Conservation (phyloP, 1,140 invertebrate species). For the Zaprionus nigranus region DNA sequence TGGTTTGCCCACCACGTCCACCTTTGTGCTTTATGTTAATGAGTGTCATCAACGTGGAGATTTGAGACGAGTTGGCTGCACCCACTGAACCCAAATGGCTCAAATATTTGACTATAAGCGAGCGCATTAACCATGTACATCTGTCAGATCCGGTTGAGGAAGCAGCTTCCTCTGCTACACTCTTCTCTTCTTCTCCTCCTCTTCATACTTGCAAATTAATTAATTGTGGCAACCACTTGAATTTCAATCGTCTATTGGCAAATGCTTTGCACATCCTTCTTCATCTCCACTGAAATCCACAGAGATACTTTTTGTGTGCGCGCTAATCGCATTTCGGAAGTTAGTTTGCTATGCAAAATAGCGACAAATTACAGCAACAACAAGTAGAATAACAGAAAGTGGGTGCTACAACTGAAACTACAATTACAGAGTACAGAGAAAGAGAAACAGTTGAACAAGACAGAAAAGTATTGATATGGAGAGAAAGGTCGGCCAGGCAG, state of each 20-base stretch:
- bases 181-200: not conserved
- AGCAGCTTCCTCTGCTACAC: not conserved
- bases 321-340: conserved; percentile 67
- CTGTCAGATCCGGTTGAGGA: conserved; percentile 26
- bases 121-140: conserved; percentile 43
- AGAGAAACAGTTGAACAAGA: not conserved
- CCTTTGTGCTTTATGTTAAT: conserved; percentile 78
- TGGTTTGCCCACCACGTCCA: conserved; percentile 45
- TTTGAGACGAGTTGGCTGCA: conserved; percentile 54
- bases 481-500: not conserved
- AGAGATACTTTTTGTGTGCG: conserved; percentile 20
- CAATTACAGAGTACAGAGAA: conserved; percentile 31
- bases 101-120: conserved; percentile 30
- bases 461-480: not conserved
- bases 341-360: conserved; percentile 68
- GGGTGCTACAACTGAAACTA: conserved; percentile 1
- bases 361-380: conserved; percentile 61
- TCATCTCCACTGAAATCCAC: not conserved
- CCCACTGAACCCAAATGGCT: conserved; percentile 55
- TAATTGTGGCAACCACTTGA: conserved; percentile 74
- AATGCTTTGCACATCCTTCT: conserved; percentile 20
- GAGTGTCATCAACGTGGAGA: conserved; percentile 72
- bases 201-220: conserved; percentile 57
- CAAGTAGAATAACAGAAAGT: conserved; percentile 8
- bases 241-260: conserved; percentile 70